Evolutionary conservation across 2,888 invertebrate genomes (phyloP), one percentile per base, ranked within the genome.

Genomic region (Phaedon cochleariae): DNA sequence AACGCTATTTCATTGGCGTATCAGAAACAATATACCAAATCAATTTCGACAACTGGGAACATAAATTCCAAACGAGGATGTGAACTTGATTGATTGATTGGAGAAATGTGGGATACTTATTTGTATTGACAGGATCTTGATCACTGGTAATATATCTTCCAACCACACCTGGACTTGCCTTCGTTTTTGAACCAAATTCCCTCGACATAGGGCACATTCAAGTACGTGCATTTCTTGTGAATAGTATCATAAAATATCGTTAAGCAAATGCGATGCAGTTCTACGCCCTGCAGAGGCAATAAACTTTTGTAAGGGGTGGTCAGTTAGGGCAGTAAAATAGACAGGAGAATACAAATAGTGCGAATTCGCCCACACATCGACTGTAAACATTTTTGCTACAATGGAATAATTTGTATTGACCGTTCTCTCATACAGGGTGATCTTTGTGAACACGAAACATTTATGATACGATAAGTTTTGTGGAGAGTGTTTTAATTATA

Each of bases 361-460:
- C 22, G 21, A 59, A 61, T 21, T 55, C 52, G 52, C 59, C 57
- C 52, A 65, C 52, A 45, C 55, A 45, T 61, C 45, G 29, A 57
- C 45, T 41, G 57, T 15, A 48, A 54, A 62, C 48, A 48, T 48
- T 45, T 34, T 29, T 31, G 6, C 41, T 1, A 46, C 51, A 53
- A 31, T 48, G 10, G 49, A 51, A 48, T 53, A 52, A 58, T 46
- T 63, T 58, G 58, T 63, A 22, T 29, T 15, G 9, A 29, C 26
- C 3, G 9, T 41, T 20, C 12, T 34, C 9, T 22, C 37, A 26
- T 59, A 21, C 69, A 67, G 69, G 62, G 73, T 62, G 68, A 70
- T 69, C 70, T 73, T 70, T 71, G 66, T 68, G 69, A 72, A 69
- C 69, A 70, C 52, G 69, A 15, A 41, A 41, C 15, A 65, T 68